Evolutionary conservation across 2,888 invertebrate species (phyloP).

Genomic region (Lepeophtheirus nordmannii): DNA sequence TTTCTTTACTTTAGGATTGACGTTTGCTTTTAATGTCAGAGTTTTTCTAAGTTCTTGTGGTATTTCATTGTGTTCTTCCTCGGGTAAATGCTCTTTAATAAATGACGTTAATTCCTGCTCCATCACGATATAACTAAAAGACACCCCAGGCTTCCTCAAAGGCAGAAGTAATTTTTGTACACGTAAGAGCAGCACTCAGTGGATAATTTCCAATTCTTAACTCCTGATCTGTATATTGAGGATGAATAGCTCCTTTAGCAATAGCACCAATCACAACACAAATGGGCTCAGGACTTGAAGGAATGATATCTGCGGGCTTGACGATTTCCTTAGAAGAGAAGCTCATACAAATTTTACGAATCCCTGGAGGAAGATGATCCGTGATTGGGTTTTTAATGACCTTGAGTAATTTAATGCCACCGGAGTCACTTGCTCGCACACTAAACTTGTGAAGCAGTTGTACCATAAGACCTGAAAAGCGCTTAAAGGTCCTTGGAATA

Average conservation of each 20-base stretch:
- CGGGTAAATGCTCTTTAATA: constrained; percentile 7
- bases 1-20: not conserved
- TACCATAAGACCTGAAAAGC: constrained; percentile 46
- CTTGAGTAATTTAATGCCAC: constrained; percentile 65
- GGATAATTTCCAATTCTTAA: constrained; percentile 92
- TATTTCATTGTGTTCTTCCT: constrained; percentile 8
- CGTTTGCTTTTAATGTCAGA: not conserved
- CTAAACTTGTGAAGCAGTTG: constrained; percentile 88
- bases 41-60: constrained; percentile 8
- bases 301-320: constrained; percentile 59
- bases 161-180: constrained; percentile 80
- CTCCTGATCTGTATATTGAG: constrained; percentile 75
- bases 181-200: constrained; percentile 85
- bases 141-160: constrained; percentile 88
- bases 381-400: constrained; percentile 92
- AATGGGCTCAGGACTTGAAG: constrained; percentile 59
- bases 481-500: constrained; percentile 87
- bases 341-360: constrained; percentile 73
- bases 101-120: not conserved
- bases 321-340: constrained; percentile 60
- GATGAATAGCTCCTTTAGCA: constrained; percentile 69
- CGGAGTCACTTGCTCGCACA: constrained; percentile 74
- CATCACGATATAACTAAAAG: constrained; percentile 35
- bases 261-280: constrained; percentile 88
- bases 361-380: constrained; percentile 84